Percentiles rank a stretch among this genome's conserved stretches.
These are phyloP conservation scores for Agrochola lota DNA, from an alignment of 2,888 invertebrate species.

Conservation along the genomic window DNA sequence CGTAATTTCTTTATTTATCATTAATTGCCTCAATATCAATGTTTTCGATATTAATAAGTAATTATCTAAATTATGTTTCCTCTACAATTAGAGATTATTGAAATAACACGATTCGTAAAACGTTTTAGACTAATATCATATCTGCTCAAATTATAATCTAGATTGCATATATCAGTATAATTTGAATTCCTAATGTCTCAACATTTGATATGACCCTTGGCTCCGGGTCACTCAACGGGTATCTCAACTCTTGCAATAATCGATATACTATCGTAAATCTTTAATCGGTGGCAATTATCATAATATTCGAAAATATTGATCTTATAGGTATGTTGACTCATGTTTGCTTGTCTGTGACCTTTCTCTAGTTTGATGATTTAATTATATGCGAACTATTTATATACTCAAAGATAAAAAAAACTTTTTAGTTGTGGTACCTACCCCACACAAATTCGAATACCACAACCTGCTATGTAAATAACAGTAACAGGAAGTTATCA, in stretches of 20 bases:
- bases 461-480: too few species aligned
- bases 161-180: conserved; percentile 15
- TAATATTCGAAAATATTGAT: conserved; percentile 52
- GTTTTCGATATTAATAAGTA: not conserved
- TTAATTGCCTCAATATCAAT: not conserved
- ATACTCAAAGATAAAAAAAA: not conserved
- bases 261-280: conserved; percentile 52
- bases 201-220: conserved; percentile 44
- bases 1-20: not conserved
- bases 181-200: conserved; percentile 36
- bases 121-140: conserved; percentile 16
- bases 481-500: too few species aligned
- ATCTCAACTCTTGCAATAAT: conserved; percentile 42
- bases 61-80: conserved; percentile 19
- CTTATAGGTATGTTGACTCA: conserved; percentile 28
- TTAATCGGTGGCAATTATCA: conserved; percentile 42
- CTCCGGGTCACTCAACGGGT: conserved; percentile 55
- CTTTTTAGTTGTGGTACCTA: too few species aligned
- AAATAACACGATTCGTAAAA: conserved; percentile 20
- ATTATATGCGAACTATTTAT: not conserved
- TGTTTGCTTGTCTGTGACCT: not conserved
- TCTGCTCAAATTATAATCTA: conserved; percentile 25
- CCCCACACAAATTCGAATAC: too few species aligned
- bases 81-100: conserved; percentile 12
- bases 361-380: not conserved